Base-by-base conservation (phyloP, 2,888 invertebrate species). In the Netelia virgata region DNA sequence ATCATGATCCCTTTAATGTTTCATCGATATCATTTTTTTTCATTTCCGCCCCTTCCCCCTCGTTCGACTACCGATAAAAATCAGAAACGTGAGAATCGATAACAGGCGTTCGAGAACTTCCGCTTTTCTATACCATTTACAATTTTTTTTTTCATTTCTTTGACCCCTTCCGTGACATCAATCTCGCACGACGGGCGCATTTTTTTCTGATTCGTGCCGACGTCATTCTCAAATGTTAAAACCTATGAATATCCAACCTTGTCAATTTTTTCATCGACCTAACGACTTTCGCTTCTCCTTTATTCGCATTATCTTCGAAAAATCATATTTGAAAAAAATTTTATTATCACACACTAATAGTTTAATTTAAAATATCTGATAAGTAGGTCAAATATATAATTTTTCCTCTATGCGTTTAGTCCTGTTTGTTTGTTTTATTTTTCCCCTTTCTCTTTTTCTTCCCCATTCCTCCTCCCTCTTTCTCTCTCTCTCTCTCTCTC, bases 51-150 rank as follows among this genome's bases (percentile, higher is more conserved):
- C 43, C 36, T 66, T 59, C 2, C 5, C 28, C 28, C 28, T 28
- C 28, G 28, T 28, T 28, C 66, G 14, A 41, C 59, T 55, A 23
- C 59, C 41, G 72, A 77, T 73, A 69, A 73, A 77, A 77, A 82
- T 77, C 68, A 61, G 64, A 73, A 68, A 77, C 73, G 41, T 61
- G 55, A n/a, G 10, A 57, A 77, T 82, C 82, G 77, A 82, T 82
- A 55, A 66, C 50, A 41, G n/a, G 61, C 64, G 55, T 70, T 41
- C 63, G 43, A 43, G 47, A 57, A 36, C 36, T 53, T 72, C 53
- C 43, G 23, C 43, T 59, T 36, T 20, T 14, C 66, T 57, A 16
- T 41, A 43, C 50, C 43, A 28, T 23, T 16, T 43, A n/a, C n/a
- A 1, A 2, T 20, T 68, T 23, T 28, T 14, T 18, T 14, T 18